These are phyloP conservation scores for Pheosia gnoma DNA, from an alignment of 2,888 invertebrate species.

Conservation along the genomic window DNA sequence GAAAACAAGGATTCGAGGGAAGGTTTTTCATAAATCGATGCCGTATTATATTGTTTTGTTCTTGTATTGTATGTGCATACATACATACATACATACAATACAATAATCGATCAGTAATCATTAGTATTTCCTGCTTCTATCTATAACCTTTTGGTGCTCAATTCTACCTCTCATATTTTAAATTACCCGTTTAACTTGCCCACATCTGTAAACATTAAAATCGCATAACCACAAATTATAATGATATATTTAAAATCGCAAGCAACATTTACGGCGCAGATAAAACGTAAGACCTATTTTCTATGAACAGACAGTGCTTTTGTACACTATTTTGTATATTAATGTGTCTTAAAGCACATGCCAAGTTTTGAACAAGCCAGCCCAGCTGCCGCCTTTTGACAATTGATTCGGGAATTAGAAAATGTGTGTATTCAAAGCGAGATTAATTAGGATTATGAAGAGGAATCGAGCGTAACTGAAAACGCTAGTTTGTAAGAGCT, in stretches of 20 bases:
- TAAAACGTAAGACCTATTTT: not conserved
- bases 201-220: not conserved
- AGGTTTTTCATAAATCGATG: no score
- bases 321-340: slow-evolving; percentile 18
- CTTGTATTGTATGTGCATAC: no score
- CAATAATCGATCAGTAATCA: no score
- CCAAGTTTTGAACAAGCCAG: slow-evolving; percentile 57
- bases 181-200: not conserved
- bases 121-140: no score
- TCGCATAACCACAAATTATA: not conserved
- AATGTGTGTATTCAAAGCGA: no score
- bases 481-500: slow-evolving; percentile 9
- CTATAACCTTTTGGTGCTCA: no score
- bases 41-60: no score
- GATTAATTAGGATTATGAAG: no score
- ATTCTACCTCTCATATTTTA: not conserved
- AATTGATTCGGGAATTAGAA: no score
- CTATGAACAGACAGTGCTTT: not conserved
- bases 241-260: not conserved
- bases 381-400: slow-evolving; percentile 18
- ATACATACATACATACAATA: no score
- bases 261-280: not conserved
- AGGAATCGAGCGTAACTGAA: not conserved
- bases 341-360: slow-evolving; percentile 42
- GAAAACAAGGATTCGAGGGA: not conserved